Evolutionary conservation across 2,888 invertebrate genomes (phyloP).

Genomic region (Stenolophus ochropezus): DNA sequence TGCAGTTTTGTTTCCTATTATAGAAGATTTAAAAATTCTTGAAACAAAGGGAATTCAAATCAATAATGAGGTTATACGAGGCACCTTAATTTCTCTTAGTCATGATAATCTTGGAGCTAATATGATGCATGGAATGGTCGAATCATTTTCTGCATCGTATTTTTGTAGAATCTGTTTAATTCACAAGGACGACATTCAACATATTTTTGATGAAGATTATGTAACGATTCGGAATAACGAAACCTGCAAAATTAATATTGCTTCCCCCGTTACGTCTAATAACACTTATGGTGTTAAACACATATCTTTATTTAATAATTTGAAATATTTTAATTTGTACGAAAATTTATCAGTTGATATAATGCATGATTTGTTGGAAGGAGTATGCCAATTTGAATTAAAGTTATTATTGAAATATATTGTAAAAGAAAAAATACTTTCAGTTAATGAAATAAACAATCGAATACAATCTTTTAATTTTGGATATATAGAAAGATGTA

Average conservation of each 20-base stretch:
- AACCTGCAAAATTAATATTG: too few relatives aligned
- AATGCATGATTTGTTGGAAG: constrained; percentile 65
- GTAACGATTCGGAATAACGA: too few relatives aligned
- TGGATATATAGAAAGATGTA: constrained; percentile 53
- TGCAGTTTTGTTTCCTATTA: constrained; percentile 43
- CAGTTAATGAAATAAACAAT: constrained; percentile 58
- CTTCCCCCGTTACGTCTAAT: too few relatives aligned
- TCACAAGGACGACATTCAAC: too few relatives aligned
- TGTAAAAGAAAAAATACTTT: constrained; percentile 46
- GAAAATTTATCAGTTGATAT: constrained; percentile 62
- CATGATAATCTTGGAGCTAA: constrained; percentile 64
- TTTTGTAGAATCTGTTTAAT: too few relatives aligned
- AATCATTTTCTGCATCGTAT: too few relatives aligned
- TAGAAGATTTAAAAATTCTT: constrained; percentile 57
- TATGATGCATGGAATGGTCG: too few relatives aligned
- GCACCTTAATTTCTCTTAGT: constrained; percentile 59
- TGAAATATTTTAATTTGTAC: constrained; percentile 60
- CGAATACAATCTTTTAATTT: constrained; percentile 61
- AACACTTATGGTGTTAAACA: constrained; percentile 54
- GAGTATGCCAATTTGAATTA: constrained; percentile 62
- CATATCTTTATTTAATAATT: constrained; percentile 57
- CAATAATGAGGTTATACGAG: too few relatives aligned
- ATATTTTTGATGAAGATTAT: too few relatives aligned
- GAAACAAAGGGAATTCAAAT: too few relatives aligned
- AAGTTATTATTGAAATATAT: constrained; percentile 58